A percentile compares a stretch with the other conserved stretches of the same genome.
These are phyloP conservation scores for Tinamus guttatus DNA, from an alignment of 2,113 vertebrate genomes.

Conservation along the genomic window DNA sequence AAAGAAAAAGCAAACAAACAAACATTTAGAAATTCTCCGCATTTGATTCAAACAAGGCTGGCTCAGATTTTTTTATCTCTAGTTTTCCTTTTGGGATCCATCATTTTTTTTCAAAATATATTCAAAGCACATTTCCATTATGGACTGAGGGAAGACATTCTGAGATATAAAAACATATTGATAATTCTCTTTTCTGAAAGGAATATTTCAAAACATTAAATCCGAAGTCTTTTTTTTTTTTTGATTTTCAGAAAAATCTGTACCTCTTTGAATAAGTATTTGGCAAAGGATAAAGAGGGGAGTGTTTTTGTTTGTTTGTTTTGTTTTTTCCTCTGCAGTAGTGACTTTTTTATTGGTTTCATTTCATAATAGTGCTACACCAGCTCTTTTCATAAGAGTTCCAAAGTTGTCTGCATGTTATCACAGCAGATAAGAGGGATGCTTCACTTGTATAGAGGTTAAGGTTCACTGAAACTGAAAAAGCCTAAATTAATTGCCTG, in stretches of 20 bases:
- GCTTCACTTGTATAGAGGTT: neutral
- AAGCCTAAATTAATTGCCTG: neutral
- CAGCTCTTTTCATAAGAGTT: neutral
- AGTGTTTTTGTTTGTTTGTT: neutral
- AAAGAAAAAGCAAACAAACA: neutral
- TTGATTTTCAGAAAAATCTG: neutral
- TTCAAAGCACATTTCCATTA: neutral
- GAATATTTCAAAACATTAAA: neutral
- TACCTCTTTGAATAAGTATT: neutral
- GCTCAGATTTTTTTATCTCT: neutral
- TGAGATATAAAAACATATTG: neutral
- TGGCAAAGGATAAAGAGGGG: fast-evolving
- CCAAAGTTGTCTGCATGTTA: neutral
- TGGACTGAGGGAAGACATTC: neutral
- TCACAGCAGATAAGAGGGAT: neutral
- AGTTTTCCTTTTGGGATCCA: fast-evolving
- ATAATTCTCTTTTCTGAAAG: neutral
- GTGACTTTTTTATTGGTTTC: neutral
- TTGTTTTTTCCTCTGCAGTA: neutral
- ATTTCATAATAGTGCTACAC: neutral
- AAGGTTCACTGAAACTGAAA: neutral
- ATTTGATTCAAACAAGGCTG: neutral
- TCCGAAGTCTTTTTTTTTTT: neutral
- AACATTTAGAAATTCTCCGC: neutral
- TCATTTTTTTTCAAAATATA: neutral